These are phyloP conservation scores for Coracopsis vasa DNA, from an alignment of 2,113 vertebrate genomes.

Conservation along the genomic window DNA sequence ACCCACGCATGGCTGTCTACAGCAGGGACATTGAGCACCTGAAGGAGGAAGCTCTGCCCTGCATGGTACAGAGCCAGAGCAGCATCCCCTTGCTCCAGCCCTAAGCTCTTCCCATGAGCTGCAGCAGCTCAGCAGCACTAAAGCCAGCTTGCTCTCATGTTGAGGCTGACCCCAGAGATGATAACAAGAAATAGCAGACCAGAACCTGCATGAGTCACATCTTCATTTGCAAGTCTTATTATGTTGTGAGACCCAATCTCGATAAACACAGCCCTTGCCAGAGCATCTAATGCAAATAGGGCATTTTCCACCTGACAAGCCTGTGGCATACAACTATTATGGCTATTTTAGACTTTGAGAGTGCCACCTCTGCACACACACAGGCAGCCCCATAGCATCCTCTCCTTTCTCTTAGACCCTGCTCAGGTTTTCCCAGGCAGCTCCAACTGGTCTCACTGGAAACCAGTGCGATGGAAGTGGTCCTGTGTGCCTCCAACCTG, in stretches of 20 bases:
- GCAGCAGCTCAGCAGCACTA: neutral
- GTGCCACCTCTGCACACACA: no score
- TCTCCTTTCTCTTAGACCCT: neutral
- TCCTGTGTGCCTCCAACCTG: neutral
- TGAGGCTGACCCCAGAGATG: neutral
- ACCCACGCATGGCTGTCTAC: accelerated
- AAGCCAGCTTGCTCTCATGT: neutral
- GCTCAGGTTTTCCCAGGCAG: neutral
- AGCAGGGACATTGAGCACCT: neutral
- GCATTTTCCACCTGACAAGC: neutral
- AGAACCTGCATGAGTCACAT: neutral
- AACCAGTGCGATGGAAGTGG: neutral
- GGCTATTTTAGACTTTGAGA: neutral
- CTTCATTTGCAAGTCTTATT: neutral
- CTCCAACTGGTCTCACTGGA: neutral
- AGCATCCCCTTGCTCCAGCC: neutral
- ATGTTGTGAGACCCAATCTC: neutral
- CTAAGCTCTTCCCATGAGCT: neutral
- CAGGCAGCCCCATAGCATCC: neutral
- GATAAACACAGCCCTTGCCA: neutral
- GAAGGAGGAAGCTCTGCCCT: neutral
- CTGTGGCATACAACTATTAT: accelerated
- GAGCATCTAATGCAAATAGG: neutral
- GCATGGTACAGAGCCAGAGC: neutral
- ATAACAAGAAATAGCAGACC: neutral